These are phyloP conservation scores for Drosophila arawakana DNA, from an alignment of 1,140 invertebrate genomes.

Conservation along the genomic window DNA sequence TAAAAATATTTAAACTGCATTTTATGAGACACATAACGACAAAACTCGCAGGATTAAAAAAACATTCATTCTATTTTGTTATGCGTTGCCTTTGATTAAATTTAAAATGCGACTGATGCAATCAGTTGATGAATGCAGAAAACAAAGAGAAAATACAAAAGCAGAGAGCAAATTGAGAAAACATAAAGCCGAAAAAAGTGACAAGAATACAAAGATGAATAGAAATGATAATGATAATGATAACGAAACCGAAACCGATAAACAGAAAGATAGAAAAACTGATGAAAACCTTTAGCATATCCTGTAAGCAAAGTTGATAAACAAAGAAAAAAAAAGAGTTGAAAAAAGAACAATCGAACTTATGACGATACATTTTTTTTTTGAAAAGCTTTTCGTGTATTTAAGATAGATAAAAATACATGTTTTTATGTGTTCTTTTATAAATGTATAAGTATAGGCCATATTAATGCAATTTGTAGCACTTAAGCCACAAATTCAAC, in stretches of 20 bases:
- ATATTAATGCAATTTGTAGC: slow-evolving; percentile 78
- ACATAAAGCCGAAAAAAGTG: not conserved
- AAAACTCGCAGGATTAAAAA: slow-evolving; percentile 21
- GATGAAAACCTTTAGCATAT: slow-evolving; percentile 34
- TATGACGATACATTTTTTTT: slow-evolving; percentile 24
- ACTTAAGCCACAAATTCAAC: slow-evolving; percentile 58
- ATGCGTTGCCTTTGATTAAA: slow-evolving; percentile 15
- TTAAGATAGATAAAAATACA: slow-evolving; percentile 21
- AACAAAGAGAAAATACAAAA: not conserved
- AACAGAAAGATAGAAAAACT: not conserved
- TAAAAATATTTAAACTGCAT: slow-evolving; percentile 36
- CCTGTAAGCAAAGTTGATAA: slow-evolving; percentile 13
- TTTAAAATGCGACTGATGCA: slow-evolving; percentile 34
- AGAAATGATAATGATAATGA: not conserved
- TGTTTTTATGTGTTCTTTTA: slow-evolving; percentile 18
- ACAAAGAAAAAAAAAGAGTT: not conserved
- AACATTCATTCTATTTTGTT: slow-evolving; percentile 5
- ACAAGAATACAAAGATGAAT: slow-evolving; percentile 1
- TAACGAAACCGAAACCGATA: not conserved
- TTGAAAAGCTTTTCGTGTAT: slow-evolving; percentile 45
- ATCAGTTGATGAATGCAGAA: slow-evolving; percentile 23
- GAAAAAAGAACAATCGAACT: not conserved
- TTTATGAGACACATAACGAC: slow-evolving; percentile 36
- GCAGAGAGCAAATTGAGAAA: slow-evolving; percentile 15
- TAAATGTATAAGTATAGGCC: slow-evolving; percentile 70